Percentiles rank a stretch among this genome's conserved stretches.
Evolutionary conservation across 1,140 invertebrate genomes (phyloP).

Genomic region (Drosophila pachea): DNA sequence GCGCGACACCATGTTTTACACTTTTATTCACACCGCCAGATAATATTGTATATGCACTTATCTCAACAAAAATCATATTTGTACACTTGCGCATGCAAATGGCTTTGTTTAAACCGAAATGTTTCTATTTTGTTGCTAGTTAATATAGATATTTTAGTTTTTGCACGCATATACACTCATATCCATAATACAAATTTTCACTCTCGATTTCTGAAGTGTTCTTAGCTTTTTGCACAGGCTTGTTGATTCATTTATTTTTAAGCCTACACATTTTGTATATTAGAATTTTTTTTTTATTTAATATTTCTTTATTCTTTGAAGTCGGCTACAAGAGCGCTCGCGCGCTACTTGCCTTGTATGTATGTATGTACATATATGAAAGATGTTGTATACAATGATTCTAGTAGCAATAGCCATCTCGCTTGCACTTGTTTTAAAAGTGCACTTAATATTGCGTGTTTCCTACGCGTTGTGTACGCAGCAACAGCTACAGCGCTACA

Average conservation of each 20-base stretch:
- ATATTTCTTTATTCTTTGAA: constrained; percentile 8
- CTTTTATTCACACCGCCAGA: constrained; percentile 2
- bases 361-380: constrained; percentile 28
- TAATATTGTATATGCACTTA: not conserved
- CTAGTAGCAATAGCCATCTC: constrained; percentile 42
- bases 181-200: constrained; percentile 8
- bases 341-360: constrained; percentile 33
- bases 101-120: not conserved
- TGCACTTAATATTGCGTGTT: constrained; percentile 29
- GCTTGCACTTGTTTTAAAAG: constrained; percentile 39
- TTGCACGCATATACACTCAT: not conserved
- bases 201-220: not conserved
- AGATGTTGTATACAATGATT: constrained; percentile 47
- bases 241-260: not conserved
- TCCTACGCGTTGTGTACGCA: constrained; percentile 36
- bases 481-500: constrained; percentile 39
- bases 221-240: not conserved
- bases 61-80: constrained; percentile 10
- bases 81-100: constrained; percentile 7
- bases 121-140: constrained; percentile 1
- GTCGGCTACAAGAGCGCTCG: constrained; percentile 40
- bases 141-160: constrained; percentile 5
- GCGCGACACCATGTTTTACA: constrained; percentile 1
- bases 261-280: not conserved
- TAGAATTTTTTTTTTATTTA: constrained; percentile 7